Conservation (phyloP, 2,888 invertebrate genomes). For the Agapetus fuscipes region DNA sequence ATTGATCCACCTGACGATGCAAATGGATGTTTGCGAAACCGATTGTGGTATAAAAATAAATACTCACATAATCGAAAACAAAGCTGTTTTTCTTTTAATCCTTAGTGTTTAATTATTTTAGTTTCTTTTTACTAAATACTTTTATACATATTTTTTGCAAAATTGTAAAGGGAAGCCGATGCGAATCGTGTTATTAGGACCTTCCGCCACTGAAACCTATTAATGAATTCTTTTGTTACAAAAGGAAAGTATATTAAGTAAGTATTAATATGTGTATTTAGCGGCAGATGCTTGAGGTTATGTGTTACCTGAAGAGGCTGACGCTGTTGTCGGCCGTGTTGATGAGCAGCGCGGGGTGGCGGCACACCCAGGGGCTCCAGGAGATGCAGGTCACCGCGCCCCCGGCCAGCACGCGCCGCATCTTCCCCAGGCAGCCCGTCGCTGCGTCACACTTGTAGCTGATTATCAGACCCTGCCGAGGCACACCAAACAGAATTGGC, state of each 20-base stretch:
- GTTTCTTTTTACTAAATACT: constrained; percentile 49
- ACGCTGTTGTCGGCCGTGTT: constrained; percentile 70
- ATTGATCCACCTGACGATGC: too few species aligned
- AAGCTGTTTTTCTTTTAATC: too few species aligned
- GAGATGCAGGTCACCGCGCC: constrained; percentile 64
- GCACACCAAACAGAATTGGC: too few species aligned
- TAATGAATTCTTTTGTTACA: constrained; percentile 45
- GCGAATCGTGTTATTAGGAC: too few species aligned
- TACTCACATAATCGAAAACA: too few species aligned
- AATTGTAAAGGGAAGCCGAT: too few species aligned
- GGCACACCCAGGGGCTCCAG: constrained; percentile 73
- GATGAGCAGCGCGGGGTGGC: constrained; percentile 70
- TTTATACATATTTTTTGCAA: too few species aligned
- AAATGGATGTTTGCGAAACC: too few species aligned
- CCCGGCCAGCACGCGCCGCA: constrained; percentile 53
- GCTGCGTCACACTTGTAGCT: constrained; percentile 61
- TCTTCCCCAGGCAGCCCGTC: constrained; percentile 57
- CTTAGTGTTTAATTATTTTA: too few species aligned
- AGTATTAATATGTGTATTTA: not conserved
- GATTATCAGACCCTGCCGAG: constrained; percentile 56
- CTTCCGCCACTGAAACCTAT: too few species aligned
- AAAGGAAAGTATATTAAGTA: constrained; percentile 32
- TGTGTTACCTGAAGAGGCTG: constrained; percentile 51
- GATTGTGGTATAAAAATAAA: too few species aligned
- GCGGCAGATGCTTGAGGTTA: constrained; percentile 26